Evolutionary conservation across 2,888 invertebrate species (phyloP).

Genomic region (Tineola bisselliella): DNA sequence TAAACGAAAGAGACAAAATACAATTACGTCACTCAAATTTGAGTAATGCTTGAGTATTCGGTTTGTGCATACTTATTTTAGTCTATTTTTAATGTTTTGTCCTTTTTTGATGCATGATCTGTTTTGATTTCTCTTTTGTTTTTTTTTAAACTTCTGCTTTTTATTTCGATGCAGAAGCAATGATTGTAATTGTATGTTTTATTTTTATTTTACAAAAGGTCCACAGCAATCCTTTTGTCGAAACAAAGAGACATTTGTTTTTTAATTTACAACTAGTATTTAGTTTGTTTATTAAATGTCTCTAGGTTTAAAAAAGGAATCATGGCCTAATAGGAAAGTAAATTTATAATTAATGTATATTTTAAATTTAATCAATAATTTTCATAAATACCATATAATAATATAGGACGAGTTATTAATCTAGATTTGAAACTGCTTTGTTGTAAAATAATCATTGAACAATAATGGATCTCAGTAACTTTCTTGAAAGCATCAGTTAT

Average conservation of each 20-base stretch:
- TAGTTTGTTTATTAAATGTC: background rate
- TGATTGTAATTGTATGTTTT: conserved; percentile 21
- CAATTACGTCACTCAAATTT: too few species aligned
- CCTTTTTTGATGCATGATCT: conserved; percentile 15
- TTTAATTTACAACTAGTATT: background rate
- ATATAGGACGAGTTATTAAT: too few species aligned
- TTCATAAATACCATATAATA: too few species aligned
- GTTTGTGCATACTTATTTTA: too few species aligned
- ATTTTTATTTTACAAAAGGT: background rate
- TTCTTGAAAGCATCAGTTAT: too few species aligned
- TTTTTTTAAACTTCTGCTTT: conserved; percentile 36
- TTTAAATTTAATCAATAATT: too few species aligned
- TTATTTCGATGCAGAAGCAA: conserved; percentile 60
- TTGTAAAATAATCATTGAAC: too few species aligned
- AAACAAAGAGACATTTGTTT: background rate
- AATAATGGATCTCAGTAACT: too few species aligned
- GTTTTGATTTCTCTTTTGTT: conserved; percentile 16
- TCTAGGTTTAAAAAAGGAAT: conserved; percentile 19
- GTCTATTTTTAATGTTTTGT: background rate
- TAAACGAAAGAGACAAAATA: too few species aligned
- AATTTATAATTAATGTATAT: too few species aligned
- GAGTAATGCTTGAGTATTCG: too few species aligned
- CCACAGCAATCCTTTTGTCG: conserved; percentile 12
- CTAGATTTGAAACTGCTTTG: too few species aligned
- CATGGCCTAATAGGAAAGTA: conserved; percentile 54